Evolutionary conservation across 2,797 vertebrate genomes (phyloP), one percentile per base, ranked within the genome.

Genomic region (Arrhamphus sclerolepis): DNA sequence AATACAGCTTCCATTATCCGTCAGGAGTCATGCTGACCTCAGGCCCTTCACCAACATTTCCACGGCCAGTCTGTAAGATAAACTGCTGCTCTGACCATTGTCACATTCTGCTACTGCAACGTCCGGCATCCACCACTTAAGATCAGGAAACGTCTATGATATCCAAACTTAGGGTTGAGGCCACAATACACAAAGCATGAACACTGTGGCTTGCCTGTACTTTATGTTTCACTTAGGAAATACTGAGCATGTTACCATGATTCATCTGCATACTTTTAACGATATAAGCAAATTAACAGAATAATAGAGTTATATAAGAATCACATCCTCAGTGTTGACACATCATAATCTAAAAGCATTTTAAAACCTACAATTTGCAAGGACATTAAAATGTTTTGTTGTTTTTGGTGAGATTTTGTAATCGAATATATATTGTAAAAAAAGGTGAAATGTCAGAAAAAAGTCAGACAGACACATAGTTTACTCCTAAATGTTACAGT

Each of bases 41-140:
- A 38, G 50, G 8, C 8, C 17, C 17, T 29, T 56, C 62, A n/a
- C 18, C 20, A 9, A 54, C 61, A 62, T 43, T 60, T 28, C 34
- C 48, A 28, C 4, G 18, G 41, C n/a, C 18, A 6, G 11, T 13
- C 3, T 39, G 29, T 39, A 28, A 72, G 84, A 89, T 87, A 85
- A 81, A 43, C 9, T 26, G 57, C 46, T 57, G 69, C 56, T 20
- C 75, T 80, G 78, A 60, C 42, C 57, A 16, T 41, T 68, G 51
- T 84, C 72, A 59, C 7, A 51, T 46, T 3, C 24, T 26, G 24
- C 62, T 75, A 58, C 48, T 18, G 46, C 50, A 61, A 76, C 31
- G 19, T 55, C 54, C 17, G 74, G 56, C 62, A 77, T 62, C 52
- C 49, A 50, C 59, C 69, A 55, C 76, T 64, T 70, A 54, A 74